phyloP scores from a whole-genome alignment of 1,140 invertebrate species.

The Apocrypta bakeri region DNA sequence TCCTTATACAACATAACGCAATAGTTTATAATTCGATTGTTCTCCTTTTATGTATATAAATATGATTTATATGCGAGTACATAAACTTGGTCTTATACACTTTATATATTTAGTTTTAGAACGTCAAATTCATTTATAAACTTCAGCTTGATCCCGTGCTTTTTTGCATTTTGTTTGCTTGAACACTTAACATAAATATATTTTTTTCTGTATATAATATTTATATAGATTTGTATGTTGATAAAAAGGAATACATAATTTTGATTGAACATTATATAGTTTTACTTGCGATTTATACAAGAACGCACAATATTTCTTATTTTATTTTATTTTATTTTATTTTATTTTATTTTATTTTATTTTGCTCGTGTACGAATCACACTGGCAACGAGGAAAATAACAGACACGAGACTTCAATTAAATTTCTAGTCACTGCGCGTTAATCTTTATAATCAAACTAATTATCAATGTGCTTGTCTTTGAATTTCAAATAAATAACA shows the following conservation, averaged over 20 bases:
- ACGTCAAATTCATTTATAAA: constrained; percentile 22
- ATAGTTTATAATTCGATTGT: background rate
- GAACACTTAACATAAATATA: constrained; percentile 35
- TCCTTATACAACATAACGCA: constrained; percentile 1
- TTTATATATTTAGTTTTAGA: constrained; percentile 27
- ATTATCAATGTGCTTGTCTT: too few relatives aligned
- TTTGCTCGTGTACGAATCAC: too few relatives aligned
- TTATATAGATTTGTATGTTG: background rate
- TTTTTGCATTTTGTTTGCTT: constrained; percentile 11
- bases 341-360: background rate
- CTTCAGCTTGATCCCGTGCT: constrained; percentile 12
- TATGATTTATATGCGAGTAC: constrained; percentile 39
- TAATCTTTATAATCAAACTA: background rate
- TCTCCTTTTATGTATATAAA: constrained; percentile 39
- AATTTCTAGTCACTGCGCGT: too few relatives aligned
- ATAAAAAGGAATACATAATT: constrained; percentile 10
- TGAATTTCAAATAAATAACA: background rate
- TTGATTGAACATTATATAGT: constrained; percentile 28
- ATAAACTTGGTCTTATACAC: constrained; percentile 30
- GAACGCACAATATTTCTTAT: background rate
- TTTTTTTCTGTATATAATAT: constrained; percentile 17
- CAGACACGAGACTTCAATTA: too few relatives aligned
- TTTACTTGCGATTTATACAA: background rate
- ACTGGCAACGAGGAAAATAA: too few relatives aligned
- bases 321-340: background rate